Evolutionary conservation across 2,888 invertebrate genomes (phyloP), one percentile per base, ranked within the genome.

Genomic region (Vanessa cardui): DNA sequence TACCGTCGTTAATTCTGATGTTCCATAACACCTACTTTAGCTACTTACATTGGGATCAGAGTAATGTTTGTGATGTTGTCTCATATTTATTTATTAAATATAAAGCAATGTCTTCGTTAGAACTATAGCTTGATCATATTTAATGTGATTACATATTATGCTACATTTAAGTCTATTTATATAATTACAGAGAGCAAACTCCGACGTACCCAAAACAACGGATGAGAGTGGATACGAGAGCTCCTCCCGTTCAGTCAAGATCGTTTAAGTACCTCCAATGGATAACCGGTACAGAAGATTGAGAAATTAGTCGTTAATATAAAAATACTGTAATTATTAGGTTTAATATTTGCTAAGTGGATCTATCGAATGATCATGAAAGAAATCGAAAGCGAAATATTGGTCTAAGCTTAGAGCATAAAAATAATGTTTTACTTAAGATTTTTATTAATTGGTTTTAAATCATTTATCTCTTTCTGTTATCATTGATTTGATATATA

Each of bases 261-360:
- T 93, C 93, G 45, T 93, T 93, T 81, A 93, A 93, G 76, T 93
- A 93, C 72, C 87, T 93, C 21, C 93, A 93, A 78, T 92, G 93
- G 88, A 90, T 93, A 72, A 93, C 93, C n/a, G 93, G 93, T 65
- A 93, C 93, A 54, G 92, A 92, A 71, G 87, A 93, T 77, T 92
- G 78, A 86, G 73, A 58, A 31, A 20, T 12, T 50, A 12, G n/a
- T 56, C 21, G n/a, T 33, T 56, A 67, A 62, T 63, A 62, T 70
- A 52, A 72, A 68, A 64, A 65, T 66, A 58, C 64, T 70, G 45
- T 33, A 60, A 54, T 26, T 58, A 58, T 49, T 49, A 58, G 49
- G 12, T 49, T 45, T 20, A 45, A 49, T 49, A 52, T 52, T 49
- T 8, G 21, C 52, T 18, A 59, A 59, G 33, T 46, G 44, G 59